Percentiles rank a stretch among this genome's conserved stretches.
phyloP scores from a whole-genome alignment of 1,140 invertebrate species.

The Heliothis virescens region DNA sequence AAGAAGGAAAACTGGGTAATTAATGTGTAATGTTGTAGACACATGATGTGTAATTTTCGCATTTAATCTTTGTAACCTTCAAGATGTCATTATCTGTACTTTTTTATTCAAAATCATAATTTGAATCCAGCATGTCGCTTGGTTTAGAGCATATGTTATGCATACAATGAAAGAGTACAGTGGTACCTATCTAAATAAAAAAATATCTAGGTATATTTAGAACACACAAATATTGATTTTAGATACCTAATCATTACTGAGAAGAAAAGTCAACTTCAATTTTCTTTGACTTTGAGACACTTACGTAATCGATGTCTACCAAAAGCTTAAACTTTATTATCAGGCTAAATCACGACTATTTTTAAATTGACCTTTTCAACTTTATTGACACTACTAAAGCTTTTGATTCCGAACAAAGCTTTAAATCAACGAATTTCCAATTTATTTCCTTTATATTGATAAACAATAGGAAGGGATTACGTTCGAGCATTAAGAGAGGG shows the following conservation, averaged over 20 bases:
- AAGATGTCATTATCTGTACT: not conserved
- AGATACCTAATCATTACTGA: too few relatives aligned
- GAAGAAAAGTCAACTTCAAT: too few relatives aligned
- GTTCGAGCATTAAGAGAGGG: slow-evolving; percentile 35
- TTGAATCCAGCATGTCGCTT: slow-evolving; percentile 7
- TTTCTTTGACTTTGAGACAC: too few relatives aligned
- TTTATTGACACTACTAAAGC: not conserved
- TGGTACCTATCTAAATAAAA: too few relatives aligned
- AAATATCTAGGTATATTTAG: too few relatives aligned
- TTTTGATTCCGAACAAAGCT: not conserved
- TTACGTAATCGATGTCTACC: too few relatives aligned
- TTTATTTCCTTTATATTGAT: slow-evolving; percentile 25
- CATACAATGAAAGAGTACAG: too few relatives aligned
- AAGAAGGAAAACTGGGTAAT: not conserved
- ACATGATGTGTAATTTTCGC: not conserved
- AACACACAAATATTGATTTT: too few relatives aligned
- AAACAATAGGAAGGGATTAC: slow-evolving; percentile 50
- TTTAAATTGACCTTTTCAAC: not conserved
- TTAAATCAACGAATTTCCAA: slow-evolving; percentile 32
- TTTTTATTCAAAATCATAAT: not conserved
- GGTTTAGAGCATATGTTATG: too few relatives aligned
- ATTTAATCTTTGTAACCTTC: slow-evolving; percentile 6
- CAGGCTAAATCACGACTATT: not conserved
- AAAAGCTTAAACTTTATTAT: too few relatives aligned
- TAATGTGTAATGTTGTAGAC: not conserved